Evolutionary conservation across 2,797 vertebrate species (phyloP).

Genomic region (Protonibea diacanthus): DNA sequence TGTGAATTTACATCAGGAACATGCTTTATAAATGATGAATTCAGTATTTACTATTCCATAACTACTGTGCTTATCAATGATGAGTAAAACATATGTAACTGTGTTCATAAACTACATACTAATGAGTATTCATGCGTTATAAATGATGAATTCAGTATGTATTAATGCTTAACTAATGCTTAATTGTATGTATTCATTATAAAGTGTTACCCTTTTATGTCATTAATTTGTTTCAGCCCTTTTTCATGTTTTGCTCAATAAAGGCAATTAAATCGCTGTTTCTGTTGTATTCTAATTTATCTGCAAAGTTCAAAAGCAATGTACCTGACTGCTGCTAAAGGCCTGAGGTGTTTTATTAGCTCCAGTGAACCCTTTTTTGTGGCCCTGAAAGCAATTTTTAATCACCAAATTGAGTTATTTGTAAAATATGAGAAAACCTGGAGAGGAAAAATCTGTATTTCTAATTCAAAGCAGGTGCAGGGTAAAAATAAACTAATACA

Average conservation of each 20-base stretch:
- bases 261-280: conserved; percentile 20
- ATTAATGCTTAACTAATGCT: too few species aligned
- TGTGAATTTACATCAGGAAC: too few species aligned
- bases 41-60: too few species aligned
- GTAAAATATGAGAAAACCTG: conserved; percentile 9
- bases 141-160: too few species aligned
- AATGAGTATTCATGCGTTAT: too few species aligned
- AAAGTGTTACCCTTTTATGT: neutral
- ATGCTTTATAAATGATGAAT: too few species aligned
- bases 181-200: too few species aligned
- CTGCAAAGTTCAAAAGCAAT: conserved; percentile 39
- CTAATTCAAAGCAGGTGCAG: conserved; percentile 10
- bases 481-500: conserved; percentile 14
- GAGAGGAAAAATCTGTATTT: conserved; percentile 12
- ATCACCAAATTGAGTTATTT: conserved; percentile 30
- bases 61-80: too few species aligned
- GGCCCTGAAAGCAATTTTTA: conserved; percentile 21
- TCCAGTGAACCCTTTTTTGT: conserved; percentile 9
- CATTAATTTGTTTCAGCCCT: neutral
- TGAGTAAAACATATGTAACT: too few species aligned
- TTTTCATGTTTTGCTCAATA: conserved; percentile 4
- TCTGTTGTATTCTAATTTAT: conserved; percentile 12
- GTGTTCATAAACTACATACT: too few species aligned
- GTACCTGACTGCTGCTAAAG: conserved; percentile 13
- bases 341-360: conserved; percentile 22